phyloP scores from a whole-genome alignment of 2,888 invertebrate genomes.

The Dichetophora obliterata region DNA sequence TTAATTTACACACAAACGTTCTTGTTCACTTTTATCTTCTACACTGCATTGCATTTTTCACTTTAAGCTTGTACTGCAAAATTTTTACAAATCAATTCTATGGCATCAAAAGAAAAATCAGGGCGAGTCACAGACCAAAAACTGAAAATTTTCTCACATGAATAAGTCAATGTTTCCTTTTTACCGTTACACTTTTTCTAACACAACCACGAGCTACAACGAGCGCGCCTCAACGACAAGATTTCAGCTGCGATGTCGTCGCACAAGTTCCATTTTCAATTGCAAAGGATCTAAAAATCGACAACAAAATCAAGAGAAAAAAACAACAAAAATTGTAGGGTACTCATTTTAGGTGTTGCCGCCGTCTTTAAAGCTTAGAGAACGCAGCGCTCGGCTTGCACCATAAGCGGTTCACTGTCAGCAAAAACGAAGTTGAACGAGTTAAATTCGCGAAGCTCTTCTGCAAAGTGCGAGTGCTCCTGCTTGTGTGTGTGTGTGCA shows the following conservation, averaged over 20 bases:
- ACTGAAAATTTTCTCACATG: background rate
- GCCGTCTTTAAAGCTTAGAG: background rate
- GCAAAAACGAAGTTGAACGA: too few relatives aligned
- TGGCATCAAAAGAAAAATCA: constrained; percentile 40
- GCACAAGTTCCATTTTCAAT: constrained; percentile 46
- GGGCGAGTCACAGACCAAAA: constrained; percentile 49
- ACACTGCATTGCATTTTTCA: background rate
- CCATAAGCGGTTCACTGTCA: too few relatives aligned
- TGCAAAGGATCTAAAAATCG: constrained; percentile 18
- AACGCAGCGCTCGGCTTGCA: too few relatives aligned
- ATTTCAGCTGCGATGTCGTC: constrained; percentile 43
- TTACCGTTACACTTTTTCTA: background rate
- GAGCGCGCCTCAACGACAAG: background rate
- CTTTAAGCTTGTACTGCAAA: background rate
- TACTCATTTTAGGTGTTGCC: constrained; percentile 21
- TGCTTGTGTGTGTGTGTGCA: background rate
- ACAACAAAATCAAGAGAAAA: background rate
- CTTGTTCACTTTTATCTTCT: background rate
- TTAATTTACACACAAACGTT: background rate
- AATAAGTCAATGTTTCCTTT: too few relatives aligned
- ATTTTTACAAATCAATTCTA: background rate
- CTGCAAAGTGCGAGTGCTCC: too few relatives aligned
- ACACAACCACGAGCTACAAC: constrained; percentile 37
- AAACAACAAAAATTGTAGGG: background rate
- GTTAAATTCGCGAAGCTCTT: too few relatives aligned